Base-by-base conservation (phyloP, 2,113 vertebrate genomes). In the Prunella fulvescens region DNA sequence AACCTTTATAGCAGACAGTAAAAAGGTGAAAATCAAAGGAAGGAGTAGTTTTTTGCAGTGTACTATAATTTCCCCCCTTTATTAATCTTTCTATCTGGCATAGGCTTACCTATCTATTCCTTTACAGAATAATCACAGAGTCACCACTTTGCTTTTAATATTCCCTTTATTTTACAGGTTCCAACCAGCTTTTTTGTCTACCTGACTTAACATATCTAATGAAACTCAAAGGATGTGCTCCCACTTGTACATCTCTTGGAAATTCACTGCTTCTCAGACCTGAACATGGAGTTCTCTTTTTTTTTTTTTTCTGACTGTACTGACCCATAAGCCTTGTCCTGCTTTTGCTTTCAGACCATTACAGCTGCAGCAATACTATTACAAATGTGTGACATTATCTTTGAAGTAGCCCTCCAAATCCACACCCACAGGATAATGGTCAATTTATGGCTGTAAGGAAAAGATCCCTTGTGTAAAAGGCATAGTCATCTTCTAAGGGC, bases 11-110 rank as follows among this genome's bases (percentile, higher is more conserved):
- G 40, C 47, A 81, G 61, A 60, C 58, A 74, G 57, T 72, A 47
- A 60, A 85, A 79, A 72, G 14, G 35, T 54, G n/a, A 56, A 39
- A 87, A 72, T 85, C 57, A 85, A 74, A 76, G 53, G 70, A 88
- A 60, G 47, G 60, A 91, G 37, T 61, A 60, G 37, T 72, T 90
- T 76, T 61, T 87, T 82, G 57, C 54, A 72, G 45, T 66, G 72
- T 62, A 10, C 83, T 65, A 29, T 86, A n/a, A 93, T 96, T 94
- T 50, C 22, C 26, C 66, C 44, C 37, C n/a, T 87, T 93, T 87
- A 64, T 76, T 94, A 93, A 74, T 76, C 65, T 76, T 85, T 87
- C 60, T 51, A 39, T 95, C 87, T 94, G 67, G n/a, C 31, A 57
- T 53, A 57, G 53, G 8, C 85, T 72, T 87, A 50, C 22, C 70